Evolutionary conservation across 2,888 invertebrate genomes (phyloP).

Genomic region (Brachyptera putata): DNA sequence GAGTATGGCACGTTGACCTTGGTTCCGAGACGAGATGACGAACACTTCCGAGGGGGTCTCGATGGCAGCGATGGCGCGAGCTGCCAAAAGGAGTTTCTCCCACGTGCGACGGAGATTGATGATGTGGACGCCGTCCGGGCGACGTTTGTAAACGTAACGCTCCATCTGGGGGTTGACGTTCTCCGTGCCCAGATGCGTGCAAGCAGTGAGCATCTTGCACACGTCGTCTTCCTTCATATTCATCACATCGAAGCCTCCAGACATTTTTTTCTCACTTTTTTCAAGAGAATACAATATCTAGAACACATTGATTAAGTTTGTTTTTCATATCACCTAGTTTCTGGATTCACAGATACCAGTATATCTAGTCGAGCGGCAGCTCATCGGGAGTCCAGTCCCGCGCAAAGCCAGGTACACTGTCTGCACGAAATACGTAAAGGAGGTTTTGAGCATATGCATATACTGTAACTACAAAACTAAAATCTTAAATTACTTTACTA

Average conservation of each 20-base stretch:
- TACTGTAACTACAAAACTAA: too few species aligned
- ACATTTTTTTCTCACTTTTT: too few species aligned
- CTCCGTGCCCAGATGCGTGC: conserved; percentile 89
- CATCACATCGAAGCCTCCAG: conserved; percentile 90
- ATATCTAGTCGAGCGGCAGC: too few species aligned
- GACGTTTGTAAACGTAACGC: conserved; percentile 94
- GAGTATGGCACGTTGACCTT: conserved; percentile 94
- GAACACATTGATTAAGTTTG: too few species aligned
- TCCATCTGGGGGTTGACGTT: conserved; percentile 97
- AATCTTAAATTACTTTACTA: too few species aligned
- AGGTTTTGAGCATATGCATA: too few species aligned
- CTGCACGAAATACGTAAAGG: too few species aligned
- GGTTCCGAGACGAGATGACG: conserved; percentile 92
- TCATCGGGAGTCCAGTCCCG: too few species aligned
- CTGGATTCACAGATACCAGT: too few species aligned
- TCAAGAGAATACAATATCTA: too few species aligned
- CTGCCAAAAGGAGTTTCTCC: conserved; percentile 96
- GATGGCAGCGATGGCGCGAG: conserved; percentile 96
- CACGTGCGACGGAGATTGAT: conserved; percentile 96
- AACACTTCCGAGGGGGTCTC: conserved; percentile 97
- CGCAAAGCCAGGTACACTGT: too few species aligned
- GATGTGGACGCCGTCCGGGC: conserved; percentile 85
- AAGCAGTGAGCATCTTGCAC: conserved; percentile 94
- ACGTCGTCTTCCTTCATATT: conserved; percentile 96
- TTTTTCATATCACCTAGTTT: too few species aligned